Evolutionary conservation across 2,113 vertebrate species (phyloP).

Genomic region (Pseudorectes ferrugineus): DNA sequence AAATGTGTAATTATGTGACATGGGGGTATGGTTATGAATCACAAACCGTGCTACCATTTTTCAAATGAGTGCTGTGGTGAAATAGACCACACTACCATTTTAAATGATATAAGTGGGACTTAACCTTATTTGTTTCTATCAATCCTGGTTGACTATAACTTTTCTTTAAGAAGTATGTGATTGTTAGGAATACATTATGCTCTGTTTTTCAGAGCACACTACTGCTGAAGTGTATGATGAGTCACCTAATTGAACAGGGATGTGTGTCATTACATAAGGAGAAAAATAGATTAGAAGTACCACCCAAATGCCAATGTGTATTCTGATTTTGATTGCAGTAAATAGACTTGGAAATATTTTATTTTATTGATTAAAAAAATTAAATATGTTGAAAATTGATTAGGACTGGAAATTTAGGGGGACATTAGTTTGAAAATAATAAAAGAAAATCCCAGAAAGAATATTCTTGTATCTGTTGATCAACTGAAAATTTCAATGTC

Average conservation of each 20-base stretch:
- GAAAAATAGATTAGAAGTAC: conserved; percentile 45
- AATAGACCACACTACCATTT: conserved; percentile 35
- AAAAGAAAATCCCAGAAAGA: not conserved
- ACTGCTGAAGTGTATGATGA: conserved; percentile 51
- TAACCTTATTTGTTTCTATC: conserved; percentile 37
- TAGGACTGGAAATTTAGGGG: not conserved
- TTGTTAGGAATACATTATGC: conserved; percentile 37
- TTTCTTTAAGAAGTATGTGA: conserved; percentile 48
- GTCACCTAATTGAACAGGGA: conserved; percentile 65
- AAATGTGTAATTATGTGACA: not conserved
- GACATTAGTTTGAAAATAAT: not conserved
- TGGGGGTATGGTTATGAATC: conserved; percentile 28
- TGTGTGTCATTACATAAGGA: conserved; percentile 56
- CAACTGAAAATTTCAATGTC: not conserved
- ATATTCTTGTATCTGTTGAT: not conserved
- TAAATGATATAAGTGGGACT: not conserved
- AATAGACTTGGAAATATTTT: not conserved
- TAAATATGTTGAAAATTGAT: not conserved
- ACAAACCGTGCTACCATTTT: conserved; percentile 6
- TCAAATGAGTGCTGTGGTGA: not conserved
- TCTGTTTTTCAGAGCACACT: conserved; percentile 26
- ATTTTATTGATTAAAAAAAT: not conserved
- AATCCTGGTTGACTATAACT: conserved; percentile 9
- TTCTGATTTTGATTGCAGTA: conserved; percentile 33
- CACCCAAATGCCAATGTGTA: not conserved